These are phyloP conservation scores for Leptinotarsa lineolata DNA, from an alignment of 1,140 invertebrate genomes.

Conservation along the genomic window DNA sequence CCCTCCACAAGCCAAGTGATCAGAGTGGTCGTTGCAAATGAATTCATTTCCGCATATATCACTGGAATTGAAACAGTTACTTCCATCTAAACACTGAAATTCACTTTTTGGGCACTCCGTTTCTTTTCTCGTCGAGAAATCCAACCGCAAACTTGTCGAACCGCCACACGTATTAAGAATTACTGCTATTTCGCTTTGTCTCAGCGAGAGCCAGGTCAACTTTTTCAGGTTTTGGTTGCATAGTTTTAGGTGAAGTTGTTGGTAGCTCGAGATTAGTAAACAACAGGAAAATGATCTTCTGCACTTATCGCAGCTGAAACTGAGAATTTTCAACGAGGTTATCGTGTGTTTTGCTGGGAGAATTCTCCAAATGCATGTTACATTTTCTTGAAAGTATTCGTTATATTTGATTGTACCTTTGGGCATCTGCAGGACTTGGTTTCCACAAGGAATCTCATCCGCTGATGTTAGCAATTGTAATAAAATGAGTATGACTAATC, in stretches of 20 bases:
- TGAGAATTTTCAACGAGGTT: conserved; percentile 1
- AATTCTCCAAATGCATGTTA: conserved; percentile 13
- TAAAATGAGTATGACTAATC: not conserved
- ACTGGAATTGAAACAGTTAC: conserved; percentile 15
- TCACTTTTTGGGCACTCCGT: conserved; percentile 10
- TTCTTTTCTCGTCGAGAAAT: not conserved
- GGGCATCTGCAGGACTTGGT: not conserved
- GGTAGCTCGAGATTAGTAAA: not conserved
- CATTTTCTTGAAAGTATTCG: not conserved
- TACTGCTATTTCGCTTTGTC: not conserved
- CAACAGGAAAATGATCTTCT: not conserved
- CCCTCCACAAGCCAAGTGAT: not conserved
- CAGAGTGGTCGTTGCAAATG: conserved; percentile 19
- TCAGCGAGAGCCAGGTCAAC: not conserved
- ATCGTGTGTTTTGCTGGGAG: not conserved
- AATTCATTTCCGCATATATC: conserved; percentile 9
- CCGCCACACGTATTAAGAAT: not conserved
- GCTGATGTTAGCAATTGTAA: not conserved
- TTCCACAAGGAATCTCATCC: not conserved
- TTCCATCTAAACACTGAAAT: conserved; percentile 18
- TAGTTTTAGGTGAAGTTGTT: conserved; percentile 9
- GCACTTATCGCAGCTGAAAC: not conserved
- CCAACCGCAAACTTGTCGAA: not conserved
- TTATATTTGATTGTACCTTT: conserved; percentile 13
- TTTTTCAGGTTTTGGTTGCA: conserved; percentile 12